These are phyloP conservation scores for Myopa testacea DNA, from an alignment of 2,888 invertebrate genomes.

Conservation along the genomic window DNA sequence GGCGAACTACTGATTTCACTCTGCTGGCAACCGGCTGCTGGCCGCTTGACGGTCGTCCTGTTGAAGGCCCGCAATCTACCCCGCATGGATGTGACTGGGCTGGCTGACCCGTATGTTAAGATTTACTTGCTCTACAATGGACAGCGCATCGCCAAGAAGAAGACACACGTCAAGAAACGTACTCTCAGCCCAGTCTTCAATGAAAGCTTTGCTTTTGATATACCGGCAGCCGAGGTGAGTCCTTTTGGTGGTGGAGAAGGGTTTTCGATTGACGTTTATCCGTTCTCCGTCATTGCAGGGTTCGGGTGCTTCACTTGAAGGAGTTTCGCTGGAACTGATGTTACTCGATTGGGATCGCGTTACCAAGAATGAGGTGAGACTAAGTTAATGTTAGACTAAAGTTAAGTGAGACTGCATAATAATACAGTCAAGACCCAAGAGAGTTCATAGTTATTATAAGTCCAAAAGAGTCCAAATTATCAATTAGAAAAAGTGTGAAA, in stretches of 20 bases:
- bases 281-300: constrained; percentile 56
- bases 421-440: not conserved
- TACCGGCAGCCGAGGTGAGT: constrained; percentile 78
- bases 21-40: constrained; percentile 98
- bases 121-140: constrained; percentile 97
- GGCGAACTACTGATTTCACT: constrained; percentile 96
- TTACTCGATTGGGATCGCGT: constrained; percentile 96
- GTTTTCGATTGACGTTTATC: not conserved
- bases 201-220: constrained; percentile 98
- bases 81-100: constrained; percentile 97
- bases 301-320: constrained; percentile 66
- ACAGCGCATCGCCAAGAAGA: constrained; percentile 98
- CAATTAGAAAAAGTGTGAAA: too few species aligned
- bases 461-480: too few species aligned
- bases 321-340: constrained; percentile 68
- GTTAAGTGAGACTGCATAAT: too few species aligned
- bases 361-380: constrained; percentile 92
- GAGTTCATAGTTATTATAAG: too few species aligned
- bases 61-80: constrained; percentile 97
- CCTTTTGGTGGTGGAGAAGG: not conserved
- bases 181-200: constrained; percentile 99
- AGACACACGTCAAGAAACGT: constrained; percentile 98
- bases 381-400: too few species aligned
- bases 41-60: constrained; percentile 94
- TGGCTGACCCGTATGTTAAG: constrained; percentile 97